Percentiles rank a stretch among this genome's conserved stretches.
These are phyloP conservation scores for Liasis olivaceus DNA, from an alignment of 2,797 vertebrate genomes.

Conservation along the genomic window DNA sequence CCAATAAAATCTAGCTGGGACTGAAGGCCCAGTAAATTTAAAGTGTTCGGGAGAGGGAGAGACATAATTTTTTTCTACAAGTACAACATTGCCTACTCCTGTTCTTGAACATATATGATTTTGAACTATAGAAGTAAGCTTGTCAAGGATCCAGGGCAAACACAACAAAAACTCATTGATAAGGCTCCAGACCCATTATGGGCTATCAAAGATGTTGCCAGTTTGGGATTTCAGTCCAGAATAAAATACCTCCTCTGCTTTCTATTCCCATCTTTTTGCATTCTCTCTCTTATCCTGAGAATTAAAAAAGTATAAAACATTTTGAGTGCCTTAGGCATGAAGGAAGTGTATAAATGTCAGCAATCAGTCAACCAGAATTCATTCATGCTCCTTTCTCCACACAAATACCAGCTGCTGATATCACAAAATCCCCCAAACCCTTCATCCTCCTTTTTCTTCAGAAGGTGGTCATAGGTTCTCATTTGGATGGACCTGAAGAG, in stretches of 20 bases:
- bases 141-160: not conserved
- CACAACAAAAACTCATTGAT: not conserved
- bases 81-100: no score
- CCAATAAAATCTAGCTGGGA: no score
- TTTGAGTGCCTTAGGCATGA: not conserved
- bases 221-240: not conserved
- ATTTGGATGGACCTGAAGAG: conserved; percentile 15
- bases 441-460: not conserved
- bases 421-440: not conserved
- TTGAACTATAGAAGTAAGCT: not conserved
- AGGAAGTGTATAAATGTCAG: no score
- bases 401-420: not conserved
- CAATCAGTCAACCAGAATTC: not conserved
- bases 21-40: no score
- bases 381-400: not conserved
- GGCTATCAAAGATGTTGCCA: not conserved
- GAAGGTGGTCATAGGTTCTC: conserved; percentile 14
- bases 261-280: not conserved
- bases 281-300: not conserved
- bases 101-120: not conserved
- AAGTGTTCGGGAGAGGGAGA: no score
- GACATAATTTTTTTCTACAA: no score
- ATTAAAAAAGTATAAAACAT: not conserved
- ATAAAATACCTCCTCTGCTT: not conserved
- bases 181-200: not conserved